Base-by-base conservation (phyloP, 92 coral and sea anemone genomes). In the Scolanthus callimorphus region DNA sequence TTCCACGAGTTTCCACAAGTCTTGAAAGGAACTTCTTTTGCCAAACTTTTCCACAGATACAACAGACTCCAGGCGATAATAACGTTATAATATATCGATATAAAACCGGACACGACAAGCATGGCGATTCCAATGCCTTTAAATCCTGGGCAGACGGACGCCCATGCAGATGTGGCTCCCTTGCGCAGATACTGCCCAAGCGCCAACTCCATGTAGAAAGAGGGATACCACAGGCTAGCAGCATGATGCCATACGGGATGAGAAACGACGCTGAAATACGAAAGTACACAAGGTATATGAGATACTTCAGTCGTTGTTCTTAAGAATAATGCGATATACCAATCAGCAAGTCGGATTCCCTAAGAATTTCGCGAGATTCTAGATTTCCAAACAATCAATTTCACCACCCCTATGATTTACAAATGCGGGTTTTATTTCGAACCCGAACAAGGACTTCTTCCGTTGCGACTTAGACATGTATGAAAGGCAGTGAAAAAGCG, bases 141-240 rank as follows among this genome's bases (percentile, higher is more conserved):
- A 15, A 65, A 30, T 26, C 74, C 54, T 19, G 90, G 97, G 25
- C 97, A 81, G 37, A 90, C 70, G 47, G 79, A 69, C 4, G 76
- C 71, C 80, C 91, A 90, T 20, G 94, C 68, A 11, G 66, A 65
- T n/a, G 70, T 52, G 24, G 97, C 74, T 17, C 86, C 94, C 13
- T 71, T 79, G 39, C 90, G 85, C 15, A 90, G 63, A 27, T 81
- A 90, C 47, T 90, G 97, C 9, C 97, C 97, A 13, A 90, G 85
- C 15, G 86, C 86, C 24, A 90, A 79, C 38, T 90, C 97, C 53
- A 76, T 74, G 51, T 81, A 69, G 59, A 90, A 85, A 44, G 85
- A 58, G 3, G 97, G 97, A 90, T 85, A 2, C 97, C 95, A 41
- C 97, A 90, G 21, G 65, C 29, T 26, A 79, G 38, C 71, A 85